Evolutionary conservation across 1,140 invertebrate species (phyloP), one percentile per base, ranked within the genome.

Genomic region (Panulirus ornatus): DNA sequence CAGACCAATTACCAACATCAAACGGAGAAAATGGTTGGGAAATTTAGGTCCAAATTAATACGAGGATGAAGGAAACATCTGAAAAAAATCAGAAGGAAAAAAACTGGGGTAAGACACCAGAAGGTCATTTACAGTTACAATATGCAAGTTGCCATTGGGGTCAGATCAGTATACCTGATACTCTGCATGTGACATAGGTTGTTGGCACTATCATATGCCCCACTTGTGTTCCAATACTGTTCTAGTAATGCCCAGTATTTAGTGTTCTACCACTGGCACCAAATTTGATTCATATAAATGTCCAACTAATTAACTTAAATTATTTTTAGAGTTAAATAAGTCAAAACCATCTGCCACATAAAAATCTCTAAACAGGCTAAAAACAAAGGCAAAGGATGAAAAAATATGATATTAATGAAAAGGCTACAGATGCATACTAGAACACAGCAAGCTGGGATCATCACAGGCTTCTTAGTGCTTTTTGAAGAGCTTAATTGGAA

Each of bases 1-100:
- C 84, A 86, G 84, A 86, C 84, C 71, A 71, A 86, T 76, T 86
- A 58, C 71, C 70, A 86, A 73, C 70, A 75, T 76, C 47, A 86
- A 86, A 76, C 47, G 58, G 42, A 86, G 71, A 76, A 86, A 84
- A 54, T 63, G 51, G 81, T 27, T 40, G 51, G 81, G 58, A 40
- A 44, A 70, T 36, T 63, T 42, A 84, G 38, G 38, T 63, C 36
- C 36, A n/a, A 58, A n/a, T 27, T 82, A 40, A 34, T 75, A 14
- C 40, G 36, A 58, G 63, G 70, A 30, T 84, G 30, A 47, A 75
- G 44, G 38, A 36, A 54, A 58, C 11, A 58, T n/a, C n/a, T n/a
- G n/a, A 82, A 63, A 58, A 19, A 63, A n/a, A 38, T 2, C 2
- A 34, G 22, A 30, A 51, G 6, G 47, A 51, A 16, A 73, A 73